Conservation (phyloP, 92 coral and sea anemone genomes). For the Bergia sp. region DNA sequence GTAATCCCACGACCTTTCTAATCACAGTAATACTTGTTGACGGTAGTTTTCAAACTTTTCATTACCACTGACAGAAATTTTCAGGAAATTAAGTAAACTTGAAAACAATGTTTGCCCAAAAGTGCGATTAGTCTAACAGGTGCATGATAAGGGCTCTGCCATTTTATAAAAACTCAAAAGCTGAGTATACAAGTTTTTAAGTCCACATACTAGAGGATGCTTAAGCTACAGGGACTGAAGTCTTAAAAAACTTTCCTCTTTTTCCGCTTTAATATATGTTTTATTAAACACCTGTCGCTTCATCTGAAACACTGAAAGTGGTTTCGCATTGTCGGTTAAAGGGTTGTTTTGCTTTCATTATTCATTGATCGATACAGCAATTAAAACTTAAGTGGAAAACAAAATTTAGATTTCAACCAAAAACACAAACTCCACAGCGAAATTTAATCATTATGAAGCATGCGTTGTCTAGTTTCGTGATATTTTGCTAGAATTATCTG, state of each 20-base stretch:
- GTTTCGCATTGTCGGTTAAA: conserved; percentile 36
- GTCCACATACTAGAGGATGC: neutral
- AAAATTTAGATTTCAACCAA: neutral
- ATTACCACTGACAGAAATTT: neutral
- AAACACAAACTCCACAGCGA: neutral
- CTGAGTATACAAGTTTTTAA: neutral
- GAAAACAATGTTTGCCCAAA: no score
- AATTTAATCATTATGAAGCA: neutral
- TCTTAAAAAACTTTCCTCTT: neutral
- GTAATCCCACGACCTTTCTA: neutral
- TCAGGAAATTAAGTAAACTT: no score
- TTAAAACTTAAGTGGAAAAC: conserved; percentile 36
- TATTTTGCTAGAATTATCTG: neutral
- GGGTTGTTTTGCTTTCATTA: conserved; percentile 39
- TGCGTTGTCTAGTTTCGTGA: neutral
- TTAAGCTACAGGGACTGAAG: neutral
- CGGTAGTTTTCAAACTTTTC: neutral
- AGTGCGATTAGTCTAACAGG: no score
- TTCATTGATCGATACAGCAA: conserved; percentile 45
- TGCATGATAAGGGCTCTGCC: no score
- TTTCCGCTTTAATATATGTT: neutral
- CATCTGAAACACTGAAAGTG: conserved; percentile 15
- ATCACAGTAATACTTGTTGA: neutral
- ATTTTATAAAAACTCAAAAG: neutral
- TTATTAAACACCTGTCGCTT: conserved; percentile 8